phyloP scores from a whole-genome alignment of 2,888 invertebrate species.

The Drosophila colorata region DNA sequence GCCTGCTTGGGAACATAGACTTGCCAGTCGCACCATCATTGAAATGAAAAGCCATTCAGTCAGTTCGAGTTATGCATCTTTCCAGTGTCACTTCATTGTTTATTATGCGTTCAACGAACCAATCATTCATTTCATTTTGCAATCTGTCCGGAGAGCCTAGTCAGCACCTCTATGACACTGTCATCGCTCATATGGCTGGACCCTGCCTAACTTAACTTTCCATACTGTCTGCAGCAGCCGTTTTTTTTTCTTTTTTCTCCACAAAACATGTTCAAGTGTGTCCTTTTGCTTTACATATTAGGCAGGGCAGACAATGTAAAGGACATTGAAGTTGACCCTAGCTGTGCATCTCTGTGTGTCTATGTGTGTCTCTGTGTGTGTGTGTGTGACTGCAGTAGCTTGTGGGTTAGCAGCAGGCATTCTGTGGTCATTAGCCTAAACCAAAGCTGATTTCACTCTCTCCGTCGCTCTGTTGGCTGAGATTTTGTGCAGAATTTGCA shows the following conservation, averaged over 20 bases:
- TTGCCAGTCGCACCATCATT: background rate
- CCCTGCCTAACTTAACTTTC: constrained; percentile 24
- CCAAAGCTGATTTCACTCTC: constrained; percentile 74
- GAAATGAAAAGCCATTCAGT: constrained; percentile 15
- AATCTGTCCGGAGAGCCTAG: constrained; percentile 51
- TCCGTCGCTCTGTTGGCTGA: constrained; percentile 32
- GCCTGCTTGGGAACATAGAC: background rate
- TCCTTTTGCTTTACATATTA: constrained; percentile 44
- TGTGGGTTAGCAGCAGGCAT: constrained; percentile 72
- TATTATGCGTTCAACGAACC: constrained; percentile 59
- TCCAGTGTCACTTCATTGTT: constrained; percentile 52
- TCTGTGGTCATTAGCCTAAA: constrained; percentile 80
- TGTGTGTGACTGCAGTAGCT: constrained; percentile 66
- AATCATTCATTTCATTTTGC: constrained; percentile 69
- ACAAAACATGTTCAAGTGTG: constrained; percentile 45
- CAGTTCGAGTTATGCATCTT: constrained; percentile 30
- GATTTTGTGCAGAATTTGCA: constrained; percentile 75
- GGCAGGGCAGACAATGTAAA: constrained; percentile 55
- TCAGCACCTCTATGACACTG: constrained; percentile 50
- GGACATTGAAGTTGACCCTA: constrained; percentile 62
- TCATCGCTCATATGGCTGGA: constrained; percentile 45
- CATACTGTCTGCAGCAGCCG: constrained; percentile 23
- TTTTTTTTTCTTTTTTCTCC: constrained; percentile 7
- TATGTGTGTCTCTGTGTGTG: constrained; percentile 23
- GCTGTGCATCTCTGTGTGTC: constrained; percentile 7